Evolutionary conservation across 2,797 vertebrate genomes (phyloP).

Genomic region (Molossus alvarezi): DNA sequence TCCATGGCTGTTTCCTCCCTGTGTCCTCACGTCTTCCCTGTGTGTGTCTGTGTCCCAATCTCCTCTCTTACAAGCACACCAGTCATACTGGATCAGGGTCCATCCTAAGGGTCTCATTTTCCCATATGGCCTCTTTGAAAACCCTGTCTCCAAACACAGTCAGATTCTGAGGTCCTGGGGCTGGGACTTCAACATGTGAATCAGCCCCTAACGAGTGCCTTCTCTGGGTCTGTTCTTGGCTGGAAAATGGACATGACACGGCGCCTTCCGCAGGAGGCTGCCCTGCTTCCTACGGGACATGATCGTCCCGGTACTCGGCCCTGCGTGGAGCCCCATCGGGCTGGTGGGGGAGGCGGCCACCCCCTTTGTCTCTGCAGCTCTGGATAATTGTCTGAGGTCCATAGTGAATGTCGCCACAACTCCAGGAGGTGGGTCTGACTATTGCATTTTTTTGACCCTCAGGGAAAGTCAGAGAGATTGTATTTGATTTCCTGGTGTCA

Average conservation of each 20-base stretch:
- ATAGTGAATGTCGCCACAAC: background rate
- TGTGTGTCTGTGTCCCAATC: background rate
- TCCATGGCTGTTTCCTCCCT: background rate
- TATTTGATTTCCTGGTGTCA: background rate
- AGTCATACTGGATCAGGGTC: background rate
- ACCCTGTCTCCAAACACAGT: background rate
- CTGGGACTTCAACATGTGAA: background rate
- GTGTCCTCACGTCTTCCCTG: background rate
- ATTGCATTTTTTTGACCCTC: background rate
- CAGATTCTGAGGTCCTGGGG: background rate
- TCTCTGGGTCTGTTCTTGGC: background rate
- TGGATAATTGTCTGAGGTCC: background rate
- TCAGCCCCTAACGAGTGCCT: background rate
- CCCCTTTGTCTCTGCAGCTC: background rate
- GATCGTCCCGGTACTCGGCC: background rate
- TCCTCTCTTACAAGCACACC: background rate
- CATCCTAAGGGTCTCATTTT: background rate
- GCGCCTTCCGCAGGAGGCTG: background rate
- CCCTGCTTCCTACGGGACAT: background rate
- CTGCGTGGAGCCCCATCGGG: accelerated
- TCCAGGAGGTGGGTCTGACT: background rate
- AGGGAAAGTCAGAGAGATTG: background rate
- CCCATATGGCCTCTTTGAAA: background rate
- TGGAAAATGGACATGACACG: too few relatives aligned
- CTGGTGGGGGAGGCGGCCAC: too few relatives aligned